Conservation (phyloP, 2,113 vertebrate species). For the Dasyprocta punctata region DNA sequence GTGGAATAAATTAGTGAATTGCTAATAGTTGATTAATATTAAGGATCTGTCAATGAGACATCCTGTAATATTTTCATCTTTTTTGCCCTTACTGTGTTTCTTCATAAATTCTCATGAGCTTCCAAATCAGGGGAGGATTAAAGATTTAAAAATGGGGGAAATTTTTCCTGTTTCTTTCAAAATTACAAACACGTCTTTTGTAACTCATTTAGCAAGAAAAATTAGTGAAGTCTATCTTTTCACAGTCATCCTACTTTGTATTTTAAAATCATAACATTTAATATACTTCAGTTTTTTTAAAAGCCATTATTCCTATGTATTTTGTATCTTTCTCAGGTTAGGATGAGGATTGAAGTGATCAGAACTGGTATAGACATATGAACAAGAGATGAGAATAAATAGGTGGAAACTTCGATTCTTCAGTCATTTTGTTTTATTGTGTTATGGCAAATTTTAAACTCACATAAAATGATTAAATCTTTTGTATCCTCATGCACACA, state of each 20-base stretch:
- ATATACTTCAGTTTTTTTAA: conserved; percentile 15
- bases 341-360: neutral
- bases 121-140: neutral
- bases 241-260: conserved; percentile 19
- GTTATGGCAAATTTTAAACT: conserved; percentile 1
- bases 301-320: neutral
- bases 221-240: conserved; percentile 15
- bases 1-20: conserved; percentile 18
- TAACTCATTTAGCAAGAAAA: conserved; percentile 40
- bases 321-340: neutral
- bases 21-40: conserved; percentile 24
- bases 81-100: conserved; percentile 26
- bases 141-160: neutral
- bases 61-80: neutral
- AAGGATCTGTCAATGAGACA: neutral
- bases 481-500: neutral
- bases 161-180: neutral
- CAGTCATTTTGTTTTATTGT: neutral
- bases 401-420: neutral
- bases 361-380: neutral
- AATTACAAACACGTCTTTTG: neutral
- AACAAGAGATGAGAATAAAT: neutral
- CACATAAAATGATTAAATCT: neutral
- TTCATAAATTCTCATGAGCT: neutral
- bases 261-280: conserved; percentile 17